phyloP scores from a whole-genome alignment of 2,888 invertebrate genomes.

The Rhabditophanes sp. region DNA sequence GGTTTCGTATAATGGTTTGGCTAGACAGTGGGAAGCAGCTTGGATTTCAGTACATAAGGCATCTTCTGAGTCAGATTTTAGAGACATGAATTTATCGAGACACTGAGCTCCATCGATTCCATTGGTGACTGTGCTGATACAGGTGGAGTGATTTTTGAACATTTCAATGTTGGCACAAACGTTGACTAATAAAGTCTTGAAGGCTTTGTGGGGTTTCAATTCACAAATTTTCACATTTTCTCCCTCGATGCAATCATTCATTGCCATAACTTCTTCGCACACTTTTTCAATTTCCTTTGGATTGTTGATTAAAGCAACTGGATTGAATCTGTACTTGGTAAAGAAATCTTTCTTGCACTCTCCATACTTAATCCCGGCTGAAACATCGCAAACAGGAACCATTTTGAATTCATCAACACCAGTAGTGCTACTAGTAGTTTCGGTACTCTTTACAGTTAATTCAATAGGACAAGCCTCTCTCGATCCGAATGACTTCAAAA shows the following conservation, averaged over 20 bases:
- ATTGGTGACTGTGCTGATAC: too few relatives aligned
- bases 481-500: constrained; percentile 16
- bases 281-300: constrained; percentile 18
- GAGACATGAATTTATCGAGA: constrained; percentile 6
- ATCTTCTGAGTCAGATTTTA: constrained; percentile 4
- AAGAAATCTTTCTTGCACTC: constrained; percentile 15
- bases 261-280: neutral
- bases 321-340: constrained; percentile 17
- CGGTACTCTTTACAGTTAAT: constrained; percentile 1
- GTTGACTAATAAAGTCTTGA: too few relatives aligned
- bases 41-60: too few relatives aligned
- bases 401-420: too few relatives aligned
- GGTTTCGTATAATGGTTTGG: constrained; percentile 7
- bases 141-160: neutral
- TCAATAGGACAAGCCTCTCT: constrained; percentile 13
- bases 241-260: too few relatives aligned
- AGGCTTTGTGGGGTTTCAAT: too few relatives aligned
- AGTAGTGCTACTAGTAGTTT: too few relatives aligned
- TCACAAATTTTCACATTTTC: too few relatives aligned
- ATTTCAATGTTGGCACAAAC: too few relatives aligned
- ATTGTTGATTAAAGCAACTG: constrained; percentile 14
- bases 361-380: constrained; percentile 2
- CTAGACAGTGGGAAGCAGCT: constrained; percentile 11
- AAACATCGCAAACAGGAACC: neutral
- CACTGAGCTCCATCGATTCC: too few relatives aligned